phyloP scores from a whole-genome alignment of 1,140 invertebrate genomes.

The Oryctes rhinoceros region DNA sequence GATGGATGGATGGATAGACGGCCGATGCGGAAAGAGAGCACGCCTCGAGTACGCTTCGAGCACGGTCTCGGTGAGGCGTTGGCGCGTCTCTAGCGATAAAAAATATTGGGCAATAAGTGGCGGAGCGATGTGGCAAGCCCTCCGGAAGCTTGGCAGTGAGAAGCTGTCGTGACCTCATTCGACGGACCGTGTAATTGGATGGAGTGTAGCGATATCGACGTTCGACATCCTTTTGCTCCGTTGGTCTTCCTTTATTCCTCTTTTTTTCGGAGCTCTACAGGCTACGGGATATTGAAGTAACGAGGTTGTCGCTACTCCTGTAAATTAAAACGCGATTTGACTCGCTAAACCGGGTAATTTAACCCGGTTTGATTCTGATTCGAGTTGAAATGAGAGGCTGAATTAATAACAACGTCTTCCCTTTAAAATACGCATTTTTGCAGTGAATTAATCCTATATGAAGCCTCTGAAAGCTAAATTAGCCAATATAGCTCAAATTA shows the following conservation, averaged over 20 bases:
- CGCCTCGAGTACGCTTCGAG: neutral
- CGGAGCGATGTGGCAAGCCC: slow-evolving; percentile 52
- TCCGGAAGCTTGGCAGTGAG: slow-evolving; percentile 50
- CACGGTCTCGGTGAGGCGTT: neutral
- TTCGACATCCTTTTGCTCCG: slow-evolving; percentile 40
- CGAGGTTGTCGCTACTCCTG: too few relatives aligned
- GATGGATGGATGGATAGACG: neutral
- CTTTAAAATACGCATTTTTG: too few relatives aligned
- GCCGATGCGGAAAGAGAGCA: neutral
- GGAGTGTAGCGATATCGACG: slow-evolving; percentile 54
- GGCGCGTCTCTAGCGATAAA: slow-evolving; percentile 40
- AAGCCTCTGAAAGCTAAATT: too few relatives aligned
- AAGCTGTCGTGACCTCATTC: slow-evolving; percentile 58
- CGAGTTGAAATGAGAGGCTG: too few relatives aligned
- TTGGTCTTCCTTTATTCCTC: neutral
- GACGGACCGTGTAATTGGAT: slow-evolving; percentile 58
- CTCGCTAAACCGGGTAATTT: too few relatives aligned
- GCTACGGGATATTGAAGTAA: too few relatives aligned
- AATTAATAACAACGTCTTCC: too few relatives aligned
- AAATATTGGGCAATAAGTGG: slow-evolving; percentile 55
- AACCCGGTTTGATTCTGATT: too few relatives aligned
- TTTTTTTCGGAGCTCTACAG: neutral
- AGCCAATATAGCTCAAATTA: too few relatives aligned
- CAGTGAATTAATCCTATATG: too few relatives aligned
- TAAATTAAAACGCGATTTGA: too few relatives aligned